A percentile compares a stretch with the other conserved stretches of the same genome.
These are phyloP conservation scores for Lamprologus ornatipinnis DNA, from an alignment of 2,113 vertebrate genomes.

Conservation along the genomic window DNA sequence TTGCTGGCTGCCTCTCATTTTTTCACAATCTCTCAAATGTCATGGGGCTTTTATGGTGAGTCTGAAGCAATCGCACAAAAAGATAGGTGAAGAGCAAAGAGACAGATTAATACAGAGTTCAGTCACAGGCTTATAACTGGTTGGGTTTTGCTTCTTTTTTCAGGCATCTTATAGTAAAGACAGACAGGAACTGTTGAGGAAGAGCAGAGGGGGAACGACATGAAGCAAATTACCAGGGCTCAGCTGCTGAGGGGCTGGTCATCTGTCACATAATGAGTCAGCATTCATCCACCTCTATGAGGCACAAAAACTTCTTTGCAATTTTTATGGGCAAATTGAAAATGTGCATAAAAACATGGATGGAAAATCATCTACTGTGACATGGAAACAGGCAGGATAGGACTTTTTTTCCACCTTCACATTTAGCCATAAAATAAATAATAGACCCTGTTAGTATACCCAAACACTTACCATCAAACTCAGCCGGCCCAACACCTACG, in stretches of 20 bases:
- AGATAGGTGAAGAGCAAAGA: not conserved
- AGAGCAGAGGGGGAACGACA: not conserved
- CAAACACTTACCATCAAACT: conserved; percentile 88
- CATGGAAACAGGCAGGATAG: not conserved
- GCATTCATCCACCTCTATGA: not conserved
- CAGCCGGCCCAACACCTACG: conserved; percentile 92
- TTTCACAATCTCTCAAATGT: not conserved
- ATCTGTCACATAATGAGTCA: not conserved
- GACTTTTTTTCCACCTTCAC: not conserved
- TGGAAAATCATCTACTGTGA: not conserved
- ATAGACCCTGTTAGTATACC: not conserved
- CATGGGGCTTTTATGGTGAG: not conserved
- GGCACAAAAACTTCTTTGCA: not conserved
- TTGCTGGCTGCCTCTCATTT: not conserved
- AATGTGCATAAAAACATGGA: not conserved
- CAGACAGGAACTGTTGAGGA: not conserved
- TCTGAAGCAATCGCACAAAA: not conserved
- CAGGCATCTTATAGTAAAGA: not conserved
- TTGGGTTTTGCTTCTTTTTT: not conserved
- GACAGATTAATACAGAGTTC: not conserved
- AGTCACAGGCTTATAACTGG: not conserved
- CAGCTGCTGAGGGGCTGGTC: not conserved
- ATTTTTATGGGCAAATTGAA: not conserved
- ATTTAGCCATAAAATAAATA: not conserved
- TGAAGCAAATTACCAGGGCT: not conserved